These are phyloP conservation scores for Tragelaphus imberbis DNA, from an alignment of 2,113 vertebrate genomes.

Conservation along the genomic window DNA sequence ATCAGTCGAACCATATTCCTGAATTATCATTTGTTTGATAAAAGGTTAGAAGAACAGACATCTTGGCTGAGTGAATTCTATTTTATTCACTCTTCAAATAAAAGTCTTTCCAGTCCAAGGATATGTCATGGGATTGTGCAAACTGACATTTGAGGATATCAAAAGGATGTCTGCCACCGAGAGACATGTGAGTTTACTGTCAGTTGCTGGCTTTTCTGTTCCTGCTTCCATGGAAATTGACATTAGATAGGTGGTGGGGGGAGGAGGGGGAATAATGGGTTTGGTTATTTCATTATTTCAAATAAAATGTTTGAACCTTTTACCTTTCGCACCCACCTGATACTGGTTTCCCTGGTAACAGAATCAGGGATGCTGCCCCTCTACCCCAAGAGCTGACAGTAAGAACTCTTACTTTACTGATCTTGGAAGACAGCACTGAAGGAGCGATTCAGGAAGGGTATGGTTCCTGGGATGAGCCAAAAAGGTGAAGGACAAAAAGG, in stretches of 20 bases:
- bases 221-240: constrained; percentile 65
- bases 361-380: neutral
- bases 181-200: constrained; percentile 9
- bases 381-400: constrained; percentile 23
- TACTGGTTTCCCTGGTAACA: constrained; percentile 44
- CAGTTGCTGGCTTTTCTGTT: constrained; percentile 4
- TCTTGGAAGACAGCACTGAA: neutral
- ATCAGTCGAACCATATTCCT: neutral
- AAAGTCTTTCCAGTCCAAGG: constrained; percentile 18
- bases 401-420: neutral
- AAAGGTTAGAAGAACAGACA: neutral
- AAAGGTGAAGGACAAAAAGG: neutral
- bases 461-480: neutral
- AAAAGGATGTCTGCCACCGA: constrained; percentile 29
- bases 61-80: neutral
- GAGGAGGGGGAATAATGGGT: neutral
- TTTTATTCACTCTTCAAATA: constrained; percentile 44
- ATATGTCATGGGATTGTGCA: constrained; percentile 38
- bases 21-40: neutral
- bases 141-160: constrained; percentile 54
- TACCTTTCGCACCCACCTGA: constrained; percentile 52
- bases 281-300: constrained; percentile 48
- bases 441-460: neutral
- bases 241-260: constrained; percentile 19
- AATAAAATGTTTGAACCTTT: constrained; percentile 47